Evolutionary conservation across 2,888 invertebrate genomes (phyloP), one percentile per base, ranked within the genome.

Genomic region (Geotrupes spiniger): DNA sequence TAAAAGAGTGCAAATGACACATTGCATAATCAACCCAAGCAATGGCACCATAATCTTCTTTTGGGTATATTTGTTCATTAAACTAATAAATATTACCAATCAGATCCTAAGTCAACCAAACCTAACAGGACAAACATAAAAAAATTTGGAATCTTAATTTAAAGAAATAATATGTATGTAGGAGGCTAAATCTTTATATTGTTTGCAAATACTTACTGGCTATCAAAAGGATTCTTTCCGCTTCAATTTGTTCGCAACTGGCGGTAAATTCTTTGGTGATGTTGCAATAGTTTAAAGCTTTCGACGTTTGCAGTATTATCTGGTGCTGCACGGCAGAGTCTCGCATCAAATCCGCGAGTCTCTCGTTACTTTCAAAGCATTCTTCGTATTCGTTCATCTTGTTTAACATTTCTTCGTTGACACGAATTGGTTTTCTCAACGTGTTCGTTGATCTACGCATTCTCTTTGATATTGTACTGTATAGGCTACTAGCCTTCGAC

Each of bases 221-320:
- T 40, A 60, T 60, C 4, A 70, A 52, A 6, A 70, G 54, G 38
- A 69, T 58, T 41, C 52, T 62, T 54, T 70, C 68, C 4, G 68
- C 66, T 43, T 66, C 54, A 12, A 69, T 52, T 38, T 58, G 52
- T 4, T 63, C 63, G 1, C 40, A 14, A 2, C 54, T 54, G 9
- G 56, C 47, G 5, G 31, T 36, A 10, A 51, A 47, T 4, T 36
- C 41, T 5, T 53, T 58, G 0, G 31, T 31, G 11, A 17, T 52
- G 42, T 47, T 63, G 17, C 65, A 62, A n/a, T 52, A 45, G 10
- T 57, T 50, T 27, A 69, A 39, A 12, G 62, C 64, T 38, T 64
- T 67, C 0, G 64, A 61, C 0, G 68, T 65, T 50, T 70, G 63
- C 4, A 58, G 56, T 59, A 69, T 64, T 33, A 62, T 63, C 9